Conservation (phyloP, 1,140 invertebrate species). For the Leptinotarsa defecta region DNA sequence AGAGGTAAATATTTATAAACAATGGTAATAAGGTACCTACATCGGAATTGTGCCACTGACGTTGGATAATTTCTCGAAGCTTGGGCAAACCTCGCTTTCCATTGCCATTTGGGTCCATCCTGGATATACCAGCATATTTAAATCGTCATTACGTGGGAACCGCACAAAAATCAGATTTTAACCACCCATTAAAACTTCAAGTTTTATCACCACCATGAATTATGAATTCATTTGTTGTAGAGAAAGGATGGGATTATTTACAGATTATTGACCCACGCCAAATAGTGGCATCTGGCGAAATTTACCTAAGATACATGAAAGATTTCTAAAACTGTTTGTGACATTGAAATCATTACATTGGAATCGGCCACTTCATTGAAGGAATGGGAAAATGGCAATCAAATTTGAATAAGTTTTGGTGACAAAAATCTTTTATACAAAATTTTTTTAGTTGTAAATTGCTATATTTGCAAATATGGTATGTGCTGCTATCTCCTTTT, state of each 20-base stretch:
- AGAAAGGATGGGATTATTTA: slow-evolving; percentile 6
- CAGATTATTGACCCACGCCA: slow-evolving; percentile 5
- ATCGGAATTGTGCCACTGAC: slow-evolving; percentile 63
- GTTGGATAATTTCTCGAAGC: slow-evolving; percentile 58
- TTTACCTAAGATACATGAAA: neutral
- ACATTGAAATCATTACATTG: too few relatives aligned
- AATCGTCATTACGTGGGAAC: slow-evolving; percentile 13
- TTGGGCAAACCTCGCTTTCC: slow-evolving; percentile 57
- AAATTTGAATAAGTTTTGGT: too few relatives aligned
- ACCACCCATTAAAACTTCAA: neutral
- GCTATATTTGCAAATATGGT: too few relatives aligned
- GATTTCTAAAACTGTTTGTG: too few relatives aligned
- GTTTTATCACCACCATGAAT: neutral
- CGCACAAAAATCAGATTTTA: neutral
- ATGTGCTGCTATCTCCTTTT: too few relatives aligned
- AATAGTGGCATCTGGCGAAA: neutral
- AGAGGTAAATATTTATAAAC: neutral
- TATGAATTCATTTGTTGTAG: neutral
- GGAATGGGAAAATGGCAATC: too few relatives aligned
- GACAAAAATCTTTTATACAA: too few relatives aligned
- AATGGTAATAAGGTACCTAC: slow-evolving; percentile 53
- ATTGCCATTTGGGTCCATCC: slow-evolving; percentile 61
- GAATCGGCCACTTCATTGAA: too few relatives aligned
- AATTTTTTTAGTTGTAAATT: too few relatives aligned
- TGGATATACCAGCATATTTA: slow-evolving; percentile 27